Evolutionary conservation across 2,797 vertebrate genomes (phyloP).

Genomic region (Enteromius radiatus): DNA sequence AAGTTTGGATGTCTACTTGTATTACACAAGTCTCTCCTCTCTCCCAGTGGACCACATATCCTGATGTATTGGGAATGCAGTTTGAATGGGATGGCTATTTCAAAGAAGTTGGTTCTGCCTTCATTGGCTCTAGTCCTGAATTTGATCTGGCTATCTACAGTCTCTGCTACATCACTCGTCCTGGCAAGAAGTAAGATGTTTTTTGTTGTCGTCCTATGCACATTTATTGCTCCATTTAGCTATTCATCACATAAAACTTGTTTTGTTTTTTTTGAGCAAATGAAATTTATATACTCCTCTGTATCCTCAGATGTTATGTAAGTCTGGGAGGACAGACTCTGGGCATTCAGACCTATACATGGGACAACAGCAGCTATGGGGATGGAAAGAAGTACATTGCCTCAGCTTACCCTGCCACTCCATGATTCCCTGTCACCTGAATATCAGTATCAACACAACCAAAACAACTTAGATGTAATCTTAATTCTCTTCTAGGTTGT

Average conservation of each 20-base stretch:
- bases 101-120: slow-evolving; percentile 89
- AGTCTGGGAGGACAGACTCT: slow-evolving; percentile 84
- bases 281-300: background rate
- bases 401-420: slow-evolving; percentile 83
- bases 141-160: slow-evolving; percentile 92
- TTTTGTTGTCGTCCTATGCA: background rate
- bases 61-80: slow-evolving; percentile 90
- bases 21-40: background rate
- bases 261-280: background rate
- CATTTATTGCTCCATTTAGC: background rate
- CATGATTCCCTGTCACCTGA: slow-evolving; percentile 50
- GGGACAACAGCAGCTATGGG: slow-evolving; percentile 85
- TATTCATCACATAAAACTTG: background rate
- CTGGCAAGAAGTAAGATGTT: slow-evolving; percentile 81
- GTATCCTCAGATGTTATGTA: slow-evolving; percentile 81
- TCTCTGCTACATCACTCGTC: slow-evolving; percentile 89
- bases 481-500: background rate
- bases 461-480: background rate
- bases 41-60: slow-evolving; percentile 85
- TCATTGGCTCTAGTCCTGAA: slow-evolving; percentile 94
- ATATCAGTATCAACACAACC: background rate
- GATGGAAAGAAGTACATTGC: slow-evolving; percentile 86
- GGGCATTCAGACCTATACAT: slow-evolving; percentile 88
- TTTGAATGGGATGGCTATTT: slow-evolving; percentile 91
- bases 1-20: background rate